Percentiles rank a stretch among this genome's conserved stretches.
Conservation (phyloP, 2,888 invertebrate species). For the Hyposoter didymator region DNA sequence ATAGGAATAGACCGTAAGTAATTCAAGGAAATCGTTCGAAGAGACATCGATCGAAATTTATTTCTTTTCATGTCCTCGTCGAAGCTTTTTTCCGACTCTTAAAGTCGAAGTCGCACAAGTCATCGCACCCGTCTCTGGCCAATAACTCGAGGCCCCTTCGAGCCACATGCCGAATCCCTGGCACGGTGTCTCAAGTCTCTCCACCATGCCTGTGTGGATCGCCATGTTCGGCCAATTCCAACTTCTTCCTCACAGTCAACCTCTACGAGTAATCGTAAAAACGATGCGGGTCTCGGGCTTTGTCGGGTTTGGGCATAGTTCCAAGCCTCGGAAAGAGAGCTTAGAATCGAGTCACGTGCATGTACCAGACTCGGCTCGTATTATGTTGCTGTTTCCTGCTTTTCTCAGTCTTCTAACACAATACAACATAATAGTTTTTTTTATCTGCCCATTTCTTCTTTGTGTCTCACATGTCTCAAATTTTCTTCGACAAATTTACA, state of each 20-base stretch:
- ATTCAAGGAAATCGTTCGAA: neutral
- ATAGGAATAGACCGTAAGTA: neutral
- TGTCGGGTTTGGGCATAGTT: conserved; percentile 64
- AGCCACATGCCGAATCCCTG: conserved; percentile 51
- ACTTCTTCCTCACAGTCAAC: conserved; percentile 14
- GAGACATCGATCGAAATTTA: conserved; percentile 39
- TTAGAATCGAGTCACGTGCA: conserved; percentile 61
- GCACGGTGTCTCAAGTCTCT: conserved; percentile 50
- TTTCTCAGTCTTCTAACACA: conserved; percentile 19
- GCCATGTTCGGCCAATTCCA: conserved; percentile 40
- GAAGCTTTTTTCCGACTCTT: neutral
- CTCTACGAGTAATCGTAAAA: conserved; percentile 59
- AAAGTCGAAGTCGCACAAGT: conserved; percentile 52
- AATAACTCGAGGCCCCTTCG: conserved; percentile 57
- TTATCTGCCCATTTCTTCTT: neutral
- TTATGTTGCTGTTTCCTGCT: conserved; percentile 42
- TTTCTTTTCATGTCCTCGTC: conserved; percentile 3
- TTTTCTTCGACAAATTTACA: conserved; percentile 3
- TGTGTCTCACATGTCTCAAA: neutral
- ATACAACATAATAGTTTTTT: conserved; percentile 35
- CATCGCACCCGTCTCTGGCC: conserved; percentile 56
- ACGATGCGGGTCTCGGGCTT: conserved; percentile 55
- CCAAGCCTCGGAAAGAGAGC: conserved; percentile 61
- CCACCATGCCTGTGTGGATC: conserved; percentile 3
- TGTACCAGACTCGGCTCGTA: conserved; percentile 44